Percentiles rank a stretch among this genome's conserved stretches.
phyloP scores from a whole-genome alignment of 2,797 vertebrate genomes.

The Taeniopygia guttata region DNA sequence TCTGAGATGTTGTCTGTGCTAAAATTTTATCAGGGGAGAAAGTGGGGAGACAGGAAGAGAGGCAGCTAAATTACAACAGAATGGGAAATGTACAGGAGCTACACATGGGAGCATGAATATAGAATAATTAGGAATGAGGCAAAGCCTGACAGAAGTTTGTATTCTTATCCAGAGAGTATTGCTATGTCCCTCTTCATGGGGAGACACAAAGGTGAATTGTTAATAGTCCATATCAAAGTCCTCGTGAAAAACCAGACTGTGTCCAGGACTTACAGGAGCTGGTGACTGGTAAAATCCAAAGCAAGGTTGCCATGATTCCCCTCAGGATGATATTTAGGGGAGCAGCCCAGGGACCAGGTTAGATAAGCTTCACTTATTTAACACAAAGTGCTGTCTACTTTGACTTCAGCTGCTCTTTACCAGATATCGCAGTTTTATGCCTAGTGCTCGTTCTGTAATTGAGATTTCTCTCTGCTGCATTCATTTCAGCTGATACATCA shows the following conservation, averaged over 20 bases:
- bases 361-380: background rate
- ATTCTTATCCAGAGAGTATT: background rate
- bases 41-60: background rate
- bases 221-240: background rate
- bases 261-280: background rate
- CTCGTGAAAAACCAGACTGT: background rate
- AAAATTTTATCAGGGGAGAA: background rate
- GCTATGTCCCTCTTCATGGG: background rate
- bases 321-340: background rate
- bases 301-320: background rate
- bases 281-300: background rate
- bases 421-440: background rate
- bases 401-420: background rate
- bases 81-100: background rate
- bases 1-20: background rate
- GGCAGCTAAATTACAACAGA: background rate
- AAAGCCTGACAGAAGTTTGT: background rate
- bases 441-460: background rate
- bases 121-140: background rate
- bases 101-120: background rate
- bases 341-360: background rate
- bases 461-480: background rate
- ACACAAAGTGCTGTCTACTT: background rate
- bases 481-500: background rate
- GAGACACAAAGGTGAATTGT: background rate